Conservation (phyloP, 2,113 vertebrate species). For the Hiodon tergisus region DNA sequence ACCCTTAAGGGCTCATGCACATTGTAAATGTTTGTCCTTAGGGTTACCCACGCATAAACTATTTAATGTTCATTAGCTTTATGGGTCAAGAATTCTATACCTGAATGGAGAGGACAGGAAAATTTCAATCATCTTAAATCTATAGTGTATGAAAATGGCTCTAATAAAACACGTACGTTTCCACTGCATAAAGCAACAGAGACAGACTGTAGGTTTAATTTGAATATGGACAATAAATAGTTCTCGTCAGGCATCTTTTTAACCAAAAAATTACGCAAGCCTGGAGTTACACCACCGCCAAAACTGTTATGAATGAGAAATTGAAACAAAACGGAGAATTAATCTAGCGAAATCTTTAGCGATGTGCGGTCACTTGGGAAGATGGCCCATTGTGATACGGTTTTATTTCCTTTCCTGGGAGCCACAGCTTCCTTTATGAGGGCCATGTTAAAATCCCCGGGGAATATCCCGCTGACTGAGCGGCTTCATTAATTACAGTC, state of each 20-base stretch:
- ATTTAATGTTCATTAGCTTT: slow-evolving; percentile 13
- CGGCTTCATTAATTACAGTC: slow-evolving; percentile 53
- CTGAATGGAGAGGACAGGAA: background rate
- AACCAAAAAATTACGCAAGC: slow-evolving; percentile 2
- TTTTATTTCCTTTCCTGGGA: slow-evolving; percentile 44
- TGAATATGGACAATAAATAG: background rate
- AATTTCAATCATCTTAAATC: background rate
- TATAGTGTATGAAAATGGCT: slow-evolving; percentile 6
- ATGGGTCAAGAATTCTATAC: background rate
- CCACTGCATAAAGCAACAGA: no score
- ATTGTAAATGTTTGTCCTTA: background rate
- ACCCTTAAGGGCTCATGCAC: background rate
- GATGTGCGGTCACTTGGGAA: slow-evolving; percentile 39
- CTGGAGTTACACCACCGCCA: background rate
- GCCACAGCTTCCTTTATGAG: slow-evolving; percentile 50
- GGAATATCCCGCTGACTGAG: slow-evolving; percentile 45
- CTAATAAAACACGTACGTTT: background rate
- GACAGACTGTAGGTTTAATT: background rate
- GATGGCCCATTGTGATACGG: slow-evolving; percentile 38
- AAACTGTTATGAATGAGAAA: slow-evolving; percentile 9
- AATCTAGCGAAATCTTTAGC: slow-evolving; percentile 9
- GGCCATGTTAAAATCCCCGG: slow-evolving; percentile 42
- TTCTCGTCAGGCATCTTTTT: background rate
- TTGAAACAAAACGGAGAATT: slow-evolving; percentile 5
- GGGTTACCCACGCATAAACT: background rate